phyloP scores from a whole-genome alignment of 35 echinoderm and acorn worm species.

The Stichopus chloronotus region DNA sequence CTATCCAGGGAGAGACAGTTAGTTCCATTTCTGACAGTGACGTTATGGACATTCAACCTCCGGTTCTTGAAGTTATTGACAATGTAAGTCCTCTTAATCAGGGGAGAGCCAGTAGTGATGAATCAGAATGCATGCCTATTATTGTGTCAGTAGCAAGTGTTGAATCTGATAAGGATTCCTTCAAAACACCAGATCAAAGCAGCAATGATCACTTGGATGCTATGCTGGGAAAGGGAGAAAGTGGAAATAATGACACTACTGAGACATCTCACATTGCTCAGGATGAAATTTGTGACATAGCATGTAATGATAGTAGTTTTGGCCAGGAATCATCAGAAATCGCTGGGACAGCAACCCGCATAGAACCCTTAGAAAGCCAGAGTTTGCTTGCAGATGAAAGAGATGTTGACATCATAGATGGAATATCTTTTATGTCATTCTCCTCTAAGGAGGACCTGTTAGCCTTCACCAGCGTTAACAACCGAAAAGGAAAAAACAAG shows the following conservation, averaged over 20 bases:
- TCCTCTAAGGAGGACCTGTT: constrained; percentile 58
- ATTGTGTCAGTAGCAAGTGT: constrained; percentile 44
- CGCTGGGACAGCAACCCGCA: neutral
- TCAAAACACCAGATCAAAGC: neutral
- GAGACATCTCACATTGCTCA: neutral
- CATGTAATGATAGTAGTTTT: neutral
- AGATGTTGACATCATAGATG: constrained; percentile 62
- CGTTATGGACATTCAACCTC: neutral
- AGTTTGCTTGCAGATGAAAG: neutral
- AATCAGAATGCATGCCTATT: constrained; percentile 31
- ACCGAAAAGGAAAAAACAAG: constrained; percentile 10
- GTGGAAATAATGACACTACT: neutral
- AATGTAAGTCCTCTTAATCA: neutral
- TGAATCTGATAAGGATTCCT: neutral
- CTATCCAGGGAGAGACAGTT: neutral
- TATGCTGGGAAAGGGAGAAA: neutral
- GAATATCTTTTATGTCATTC: constrained; percentile 73
- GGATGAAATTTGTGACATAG: neutral
- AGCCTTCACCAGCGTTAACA: neutral
- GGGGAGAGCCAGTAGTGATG: constrained; percentile 2
- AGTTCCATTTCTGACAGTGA: neutral
- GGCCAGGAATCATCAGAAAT: neutral
- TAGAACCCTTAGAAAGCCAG: neutral
- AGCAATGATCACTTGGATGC: neutral
- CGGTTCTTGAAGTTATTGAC: neutral